Base-by-base conservation (phyloP, 2,888 invertebrate species). In the Melanostoma mellinum region DNA sequence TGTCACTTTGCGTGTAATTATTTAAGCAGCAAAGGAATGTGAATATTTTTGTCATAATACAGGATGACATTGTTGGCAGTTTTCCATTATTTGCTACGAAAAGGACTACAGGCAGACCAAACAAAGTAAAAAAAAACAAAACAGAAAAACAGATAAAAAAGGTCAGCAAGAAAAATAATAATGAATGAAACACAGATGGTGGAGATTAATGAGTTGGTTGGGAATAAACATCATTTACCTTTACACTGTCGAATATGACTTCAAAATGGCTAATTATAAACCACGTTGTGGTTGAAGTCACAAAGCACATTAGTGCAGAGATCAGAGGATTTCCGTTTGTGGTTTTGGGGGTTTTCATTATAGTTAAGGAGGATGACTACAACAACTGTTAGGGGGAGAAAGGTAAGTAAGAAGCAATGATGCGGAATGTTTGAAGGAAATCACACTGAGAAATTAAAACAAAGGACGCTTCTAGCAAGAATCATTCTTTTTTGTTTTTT, bases 181-280 rank as follows among this genome's bases (percentile, higher is more conserved):
- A 77, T 58, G 78, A 82, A 69, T 53, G 63, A 60, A 56, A 52
- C 20, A 20, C 55, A 73, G 38, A 63, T 32, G 65, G 44, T 53
- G 52, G 38, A 48, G 63, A 63, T 63, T 63, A 63, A 63, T 33
- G 50, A 30, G 33, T 46, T 6, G 46, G 30, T 50, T 48, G 9
- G 58, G 32, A 35, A 32, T 32, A 9, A 32, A 50, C 2, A 38
- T 32, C 9, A 63, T 50, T 63, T 63, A 63, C 63, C 63, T 63
- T 63, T 38, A 46, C 61, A 61, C 36, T 63, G 50, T 63, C 63
- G 63, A 50, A 63, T 63, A 63, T 38, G 32, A 50, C 50, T 63
- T 50, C 50, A 63, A 82, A 77, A 78, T 78, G 73, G 78, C 82
- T 82, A 82, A 82, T 82, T 82, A 82, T 67, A 65, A 63, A 38